These are phyloP conservation scores for Hedya salicella DNA, from an alignment of 2,888 invertebrate species.

Conservation along the genomic window DNA sequence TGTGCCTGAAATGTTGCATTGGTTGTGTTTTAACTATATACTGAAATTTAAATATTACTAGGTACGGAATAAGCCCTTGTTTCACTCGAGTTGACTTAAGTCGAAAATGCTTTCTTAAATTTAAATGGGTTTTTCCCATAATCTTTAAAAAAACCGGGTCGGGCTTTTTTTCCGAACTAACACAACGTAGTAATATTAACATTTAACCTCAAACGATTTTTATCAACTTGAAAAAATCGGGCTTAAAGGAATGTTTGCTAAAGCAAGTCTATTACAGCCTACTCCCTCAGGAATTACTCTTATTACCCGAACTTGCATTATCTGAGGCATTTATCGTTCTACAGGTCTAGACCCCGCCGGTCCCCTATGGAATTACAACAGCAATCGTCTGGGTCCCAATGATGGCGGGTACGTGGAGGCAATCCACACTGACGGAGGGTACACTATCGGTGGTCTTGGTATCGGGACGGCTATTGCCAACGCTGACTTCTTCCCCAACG, in stretches of 20 bases:
- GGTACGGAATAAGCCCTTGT: too few species aligned
- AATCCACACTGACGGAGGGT: constrained; percentile 52
- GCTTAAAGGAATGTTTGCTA: neutral
- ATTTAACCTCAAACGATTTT: too few species aligned
- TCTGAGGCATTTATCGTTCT: neutral
- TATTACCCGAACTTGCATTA: constrained; percentile 2
- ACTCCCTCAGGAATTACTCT: neutral
- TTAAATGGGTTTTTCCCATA: too few species aligned
- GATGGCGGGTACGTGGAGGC: constrained; percentile 54
- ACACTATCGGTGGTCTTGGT: constrained; percentile 73
- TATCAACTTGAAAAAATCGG: too few species aligned
- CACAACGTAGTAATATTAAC: too few species aligned
- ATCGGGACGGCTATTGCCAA: constrained; percentile 79
- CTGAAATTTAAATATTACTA: too few species aligned
- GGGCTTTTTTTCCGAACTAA: too few species aligned
- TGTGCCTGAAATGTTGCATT: too few species aligned
- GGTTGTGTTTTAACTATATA: too few species aligned
- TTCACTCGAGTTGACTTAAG: too few species aligned
- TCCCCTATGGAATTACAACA: constrained; percentile 61
- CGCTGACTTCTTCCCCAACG: constrained; percentile 86
- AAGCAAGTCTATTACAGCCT: neutral
- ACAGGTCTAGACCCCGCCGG: constrained; percentile 75
- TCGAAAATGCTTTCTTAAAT: too few species aligned
- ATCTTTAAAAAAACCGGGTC: too few species aligned
- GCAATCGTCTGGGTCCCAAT: constrained; percentile 37